A percentile compares a stretch with the other conserved stretches of the same genome.
Evolutionary conservation across 2,888 invertebrate species (phyloP).

Genomic region (Agrilus biguttatus): DNA sequence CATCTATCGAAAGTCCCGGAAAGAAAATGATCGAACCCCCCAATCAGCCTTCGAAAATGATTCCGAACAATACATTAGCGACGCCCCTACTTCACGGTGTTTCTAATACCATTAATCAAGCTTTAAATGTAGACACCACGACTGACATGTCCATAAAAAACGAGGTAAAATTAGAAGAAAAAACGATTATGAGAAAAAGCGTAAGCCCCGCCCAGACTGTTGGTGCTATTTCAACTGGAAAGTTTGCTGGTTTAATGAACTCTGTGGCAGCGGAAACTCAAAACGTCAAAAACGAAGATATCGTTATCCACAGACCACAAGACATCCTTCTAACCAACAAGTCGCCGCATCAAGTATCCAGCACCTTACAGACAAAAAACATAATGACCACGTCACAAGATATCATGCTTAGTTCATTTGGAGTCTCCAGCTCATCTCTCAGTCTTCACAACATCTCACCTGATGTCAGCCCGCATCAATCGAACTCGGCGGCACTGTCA

Average conservation of each 20-base stretch:
- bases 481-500: conserved; percentile 30
- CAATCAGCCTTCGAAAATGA: background rate
- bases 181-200: too few relatives aligned
- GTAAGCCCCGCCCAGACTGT: conserved; percentile 4
- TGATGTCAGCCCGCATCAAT: conserved; percentile 26
- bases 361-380: conserved; percentile 8
- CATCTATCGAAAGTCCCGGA: conserved; percentile 32
- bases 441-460: conserved; percentile 18
- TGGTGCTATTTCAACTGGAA: conserved; percentile 27
- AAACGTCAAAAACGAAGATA: conserved; percentile 22
- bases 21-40: background rate
- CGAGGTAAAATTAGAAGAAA: background rate
- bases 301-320: conserved; percentile 12
- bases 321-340: conserved; percentile 16
- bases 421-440: conserved; percentile 17
- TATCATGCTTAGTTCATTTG: conserved; percentile 25
- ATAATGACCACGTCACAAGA: conserved; percentile 21
- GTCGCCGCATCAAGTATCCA: conserved; percentile 7
- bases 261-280: conserved; percentile 36
- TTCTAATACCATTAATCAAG: too few relatives aligned
- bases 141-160: conserved; percentile 1
- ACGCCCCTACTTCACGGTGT: too few relatives aligned
- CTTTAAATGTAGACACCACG: too few relatives aligned
- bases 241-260: conserved; percentile 46
- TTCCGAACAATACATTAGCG: background rate